These are phyloP conservation scores for Myathropa florea DNA, from an alignment of 2,888 invertebrate species.

Conservation along the genomic window DNA sequence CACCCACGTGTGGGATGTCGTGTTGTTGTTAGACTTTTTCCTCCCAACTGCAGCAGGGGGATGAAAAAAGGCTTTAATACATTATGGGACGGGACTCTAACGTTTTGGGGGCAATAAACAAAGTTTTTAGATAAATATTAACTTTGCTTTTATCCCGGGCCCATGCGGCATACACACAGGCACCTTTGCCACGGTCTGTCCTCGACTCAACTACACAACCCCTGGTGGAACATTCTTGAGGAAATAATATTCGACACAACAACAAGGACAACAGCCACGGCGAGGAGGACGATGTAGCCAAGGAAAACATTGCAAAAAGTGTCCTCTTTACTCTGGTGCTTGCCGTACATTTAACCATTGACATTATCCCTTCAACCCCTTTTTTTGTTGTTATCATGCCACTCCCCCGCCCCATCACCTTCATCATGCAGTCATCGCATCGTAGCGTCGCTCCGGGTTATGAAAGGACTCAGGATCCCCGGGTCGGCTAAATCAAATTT, in stretches of 20 bases:
- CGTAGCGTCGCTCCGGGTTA: conserved; percentile 21
- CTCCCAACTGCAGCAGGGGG: not conserved
- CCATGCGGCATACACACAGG: conserved; percentile 1
- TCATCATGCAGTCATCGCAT: conserved; percentile 9
- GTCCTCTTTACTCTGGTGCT: conserved; percentile 33
- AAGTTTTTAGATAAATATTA: conserved; percentile 69
- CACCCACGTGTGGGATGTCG: not conserved
- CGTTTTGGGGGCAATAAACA: conserved; percentile 65
- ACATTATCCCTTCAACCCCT: conserved; percentile 64
- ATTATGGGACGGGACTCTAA: conserved; percentile 11
- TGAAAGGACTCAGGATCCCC: conserved; percentile 14
- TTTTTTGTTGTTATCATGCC: not conserved
- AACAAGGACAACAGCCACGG: not conserved
- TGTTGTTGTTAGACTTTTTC: not conserved
- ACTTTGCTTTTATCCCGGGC: conserved; percentile 61
- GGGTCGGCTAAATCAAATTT: conserved; percentile 61
- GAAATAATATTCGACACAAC: conserved; percentile 41
- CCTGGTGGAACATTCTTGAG: conserved; percentile 33
- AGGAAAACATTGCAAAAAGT: conserved; percentile 60
- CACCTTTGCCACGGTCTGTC: not conserved
- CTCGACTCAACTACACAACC: conserved; percentile 14
- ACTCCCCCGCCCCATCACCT: not conserved
- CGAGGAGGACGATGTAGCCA: conserved; percentile 21
- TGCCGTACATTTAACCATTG: conserved; percentile 48
- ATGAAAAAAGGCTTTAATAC: conserved; percentile 29